Conservation (phyloP, 2,888 invertebrate species). For the Epinotia ramella region DNA sequence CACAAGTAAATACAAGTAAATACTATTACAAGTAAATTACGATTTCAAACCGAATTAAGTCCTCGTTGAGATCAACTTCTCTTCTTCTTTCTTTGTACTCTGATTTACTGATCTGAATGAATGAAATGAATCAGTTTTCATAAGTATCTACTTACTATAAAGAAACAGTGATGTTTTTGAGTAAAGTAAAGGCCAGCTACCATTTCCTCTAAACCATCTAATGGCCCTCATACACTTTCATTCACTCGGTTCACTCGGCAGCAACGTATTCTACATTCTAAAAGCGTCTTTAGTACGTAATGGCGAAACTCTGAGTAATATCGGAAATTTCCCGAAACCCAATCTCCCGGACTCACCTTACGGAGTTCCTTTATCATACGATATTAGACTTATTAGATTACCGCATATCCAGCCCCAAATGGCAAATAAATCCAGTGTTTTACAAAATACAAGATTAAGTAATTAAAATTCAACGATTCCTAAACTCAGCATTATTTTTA, state of each 20-base stretch:
- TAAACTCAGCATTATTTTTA: slow-evolving; percentile 24
- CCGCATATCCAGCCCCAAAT: not conserved
- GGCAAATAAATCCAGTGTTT: not conserved
- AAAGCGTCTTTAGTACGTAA: not conserved
- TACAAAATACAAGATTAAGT: not conserved
- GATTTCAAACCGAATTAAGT: not conserved
- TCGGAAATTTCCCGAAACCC: slow-evolving; percentile 10
- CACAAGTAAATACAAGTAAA: too few relatives aligned
- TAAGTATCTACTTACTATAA: too few relatives aligned
- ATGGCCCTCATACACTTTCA: not conserved
- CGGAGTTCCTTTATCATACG: not conserved
- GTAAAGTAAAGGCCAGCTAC: not conserved
- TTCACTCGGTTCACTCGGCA: not conserved
- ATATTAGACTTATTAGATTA: not conserved
- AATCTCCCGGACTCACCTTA: not conserved
- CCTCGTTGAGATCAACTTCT: too few relatives aligned
- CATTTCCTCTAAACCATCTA: not conserved
- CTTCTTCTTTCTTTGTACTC: too few relatives aligned
- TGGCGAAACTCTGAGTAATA: slow-evolving; percentile 4
- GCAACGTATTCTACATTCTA: not conserved
- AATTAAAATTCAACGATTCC: slow-evolving; percentile 19
- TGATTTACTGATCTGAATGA: too few relatives aligned
- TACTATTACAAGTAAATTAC: not conserved
- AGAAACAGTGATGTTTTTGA: too few relatives aligned
- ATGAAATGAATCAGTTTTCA: too few relatives aligned